These are phyloP conservation scores for Simalia tracyae DNA, from an alignment of 2,797 vertebrate genomes.

Conservation along the genomic window DNA sequence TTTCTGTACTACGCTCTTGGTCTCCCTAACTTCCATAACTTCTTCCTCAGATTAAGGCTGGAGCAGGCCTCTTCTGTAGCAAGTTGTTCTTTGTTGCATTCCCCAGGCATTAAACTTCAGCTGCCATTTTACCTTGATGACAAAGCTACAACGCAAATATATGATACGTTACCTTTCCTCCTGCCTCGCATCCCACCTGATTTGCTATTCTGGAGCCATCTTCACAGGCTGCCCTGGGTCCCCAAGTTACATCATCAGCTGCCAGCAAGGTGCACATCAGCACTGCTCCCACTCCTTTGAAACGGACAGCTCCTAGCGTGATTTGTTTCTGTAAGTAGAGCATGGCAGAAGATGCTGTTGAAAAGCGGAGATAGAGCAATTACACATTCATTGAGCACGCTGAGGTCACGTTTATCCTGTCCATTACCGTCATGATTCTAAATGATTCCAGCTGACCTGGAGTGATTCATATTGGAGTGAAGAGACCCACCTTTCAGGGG, in stretches of 20 bases:
- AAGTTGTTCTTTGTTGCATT: not conserved
- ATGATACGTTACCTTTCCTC: not conserved
- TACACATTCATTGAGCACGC: not conserved
- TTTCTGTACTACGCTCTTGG: not conserved
- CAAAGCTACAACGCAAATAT: not conserved
- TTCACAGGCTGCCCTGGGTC: not conserved
- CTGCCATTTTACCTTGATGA: not conserved
- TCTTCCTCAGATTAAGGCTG: not conserved
- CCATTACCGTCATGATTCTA: not conserved
- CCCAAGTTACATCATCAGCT: not conserved
- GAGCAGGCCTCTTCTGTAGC: not conserved
- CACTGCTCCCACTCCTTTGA: not conserved
- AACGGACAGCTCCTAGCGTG: not conserved
- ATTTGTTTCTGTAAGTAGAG: conserved; percentile 13
- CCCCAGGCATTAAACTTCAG: not conserved
- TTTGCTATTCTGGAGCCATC: not conserved
- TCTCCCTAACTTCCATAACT: not conserved
- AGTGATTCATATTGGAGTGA: not conserved
- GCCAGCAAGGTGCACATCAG: not conserved
- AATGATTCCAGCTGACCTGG: not conserved
- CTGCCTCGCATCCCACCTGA: not conserved
- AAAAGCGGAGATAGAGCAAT: conserved; percentile 8
- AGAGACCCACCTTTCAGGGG: not conserved
- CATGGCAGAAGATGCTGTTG: not conserved
- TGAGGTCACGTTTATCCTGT: conserved; percentile 14